phyloP scores from a whole-genome alignment of 2,113 vertebrate species.

The Himantopus leucocephalus region DNA sequence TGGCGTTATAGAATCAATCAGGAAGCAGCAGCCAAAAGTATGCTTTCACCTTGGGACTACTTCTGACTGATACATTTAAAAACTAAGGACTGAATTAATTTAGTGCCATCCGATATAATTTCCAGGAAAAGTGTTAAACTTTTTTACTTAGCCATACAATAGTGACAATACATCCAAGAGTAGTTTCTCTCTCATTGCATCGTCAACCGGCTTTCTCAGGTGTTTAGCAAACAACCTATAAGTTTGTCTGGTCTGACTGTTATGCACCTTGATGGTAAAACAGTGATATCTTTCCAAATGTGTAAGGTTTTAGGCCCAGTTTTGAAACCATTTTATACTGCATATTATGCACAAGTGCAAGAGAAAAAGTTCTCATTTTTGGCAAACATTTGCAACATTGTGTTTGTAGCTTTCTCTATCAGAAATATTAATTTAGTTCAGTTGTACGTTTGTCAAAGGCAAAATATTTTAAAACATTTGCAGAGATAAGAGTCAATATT shows the following conservation, averaged over 20 bases:
- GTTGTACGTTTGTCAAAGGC: neutral
- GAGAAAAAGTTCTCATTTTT: neutral
- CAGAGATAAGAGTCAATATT: constrained; percentile 8
- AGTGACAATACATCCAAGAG: neutral
- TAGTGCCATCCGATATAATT: neutral
- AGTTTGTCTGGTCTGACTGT: neutral
- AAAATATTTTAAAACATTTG: neutral
- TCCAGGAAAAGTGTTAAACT: neutral
- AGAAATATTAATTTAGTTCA: neutral
- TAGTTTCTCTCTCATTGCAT: neutral
- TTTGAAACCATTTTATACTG: neutral
- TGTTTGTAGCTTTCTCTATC: neutral
- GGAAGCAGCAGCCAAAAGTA: neutral
- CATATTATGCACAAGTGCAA: neutral
- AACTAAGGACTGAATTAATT: neutral
- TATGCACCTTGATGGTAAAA: neutral
- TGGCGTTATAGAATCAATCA: neutral
- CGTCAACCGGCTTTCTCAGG: neutral
- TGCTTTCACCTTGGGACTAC: neutral
- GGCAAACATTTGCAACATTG: neutral
- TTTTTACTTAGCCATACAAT: neutral
- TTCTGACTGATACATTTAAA: neutral
- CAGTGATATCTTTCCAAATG: neutral
- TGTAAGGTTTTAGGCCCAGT: neutral
- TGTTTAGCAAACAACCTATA: neutral